These are phyloP conservation scores for Chionomys nivalis DNA, from an alignment of 2,113 vertebrate species.

Conservation along the genomic window DNA sequence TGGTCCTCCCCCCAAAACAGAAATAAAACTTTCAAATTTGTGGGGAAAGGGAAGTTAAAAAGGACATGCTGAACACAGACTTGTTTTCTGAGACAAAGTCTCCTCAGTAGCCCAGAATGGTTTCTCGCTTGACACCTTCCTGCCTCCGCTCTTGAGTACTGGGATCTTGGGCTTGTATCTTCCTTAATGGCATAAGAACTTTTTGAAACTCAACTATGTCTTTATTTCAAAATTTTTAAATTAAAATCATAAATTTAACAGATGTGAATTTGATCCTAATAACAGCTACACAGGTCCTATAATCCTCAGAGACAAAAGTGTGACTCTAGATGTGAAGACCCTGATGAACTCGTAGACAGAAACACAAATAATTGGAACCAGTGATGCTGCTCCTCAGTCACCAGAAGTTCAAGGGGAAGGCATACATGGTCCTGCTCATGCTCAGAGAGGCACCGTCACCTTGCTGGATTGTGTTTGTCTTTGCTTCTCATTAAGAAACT, in stretches of 20 bases:
- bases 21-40: background rate
- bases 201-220: background rate
- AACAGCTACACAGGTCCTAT: background rate
- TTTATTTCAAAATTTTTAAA: background rate
- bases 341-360: background rate
- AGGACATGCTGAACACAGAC: background rate
- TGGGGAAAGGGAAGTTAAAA: background rate
- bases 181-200: background rate
- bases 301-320: background rate
- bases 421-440: background rate
- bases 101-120: background rate
- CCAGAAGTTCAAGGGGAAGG: background rate
- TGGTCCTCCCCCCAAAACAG: background rate
- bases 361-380: background rate
- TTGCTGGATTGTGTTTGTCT: background rate
- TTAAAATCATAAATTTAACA: background rate
- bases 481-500: background rate
- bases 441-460: background rate
- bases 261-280: background rate
- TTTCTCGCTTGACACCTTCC: background rate
- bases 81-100: background rate
- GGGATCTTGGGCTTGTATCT: no score
- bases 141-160: background rate
- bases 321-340: background rate
- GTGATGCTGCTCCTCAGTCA: no score